Evolutionary conservation across 2,797 vertebrate species (phyloP).

Genomic region (Anolis apletophallus): DNA sequence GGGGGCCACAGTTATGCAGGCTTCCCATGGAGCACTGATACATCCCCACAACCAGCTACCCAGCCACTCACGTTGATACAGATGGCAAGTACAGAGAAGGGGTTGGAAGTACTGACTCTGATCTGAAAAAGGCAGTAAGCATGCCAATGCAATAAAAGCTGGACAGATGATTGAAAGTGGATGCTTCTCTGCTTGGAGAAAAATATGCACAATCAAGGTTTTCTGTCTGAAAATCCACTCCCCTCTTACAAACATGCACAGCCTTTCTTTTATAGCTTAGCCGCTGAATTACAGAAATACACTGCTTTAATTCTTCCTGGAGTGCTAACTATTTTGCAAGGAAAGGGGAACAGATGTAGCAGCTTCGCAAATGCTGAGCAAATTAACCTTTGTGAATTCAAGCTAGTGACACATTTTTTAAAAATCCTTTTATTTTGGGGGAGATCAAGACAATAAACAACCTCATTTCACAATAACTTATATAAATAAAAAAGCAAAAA

Average conservation of each 20-base stretch:
- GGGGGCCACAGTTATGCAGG: too few species aligned
- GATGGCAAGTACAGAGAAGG: too few species aligned
- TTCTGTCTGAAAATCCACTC: too few species aligned
- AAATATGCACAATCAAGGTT: neutral
- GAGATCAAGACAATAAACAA: conserved; percentile 49
- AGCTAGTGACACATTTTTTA: neutral
- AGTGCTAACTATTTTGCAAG: neutral
- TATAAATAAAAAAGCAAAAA: conserved; percentile 70
- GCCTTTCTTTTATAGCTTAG: neutral
- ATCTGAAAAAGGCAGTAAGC: neutral
- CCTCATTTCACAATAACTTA: conserved; percentile 50
- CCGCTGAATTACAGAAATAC: neutral
- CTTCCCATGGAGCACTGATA: neutral
- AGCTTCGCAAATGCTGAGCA: neutral
- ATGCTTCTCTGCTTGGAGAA: neutral
- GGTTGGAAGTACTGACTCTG: neutral
- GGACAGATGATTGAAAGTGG: neutral
- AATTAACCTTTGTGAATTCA: too few species aligned
- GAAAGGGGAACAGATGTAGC: neutral
- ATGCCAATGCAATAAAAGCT: too few species aligned
- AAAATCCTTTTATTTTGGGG: conserved; percentile 54
- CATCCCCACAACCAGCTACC: neutral
- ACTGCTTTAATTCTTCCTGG: neutral
- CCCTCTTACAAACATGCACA: too few species aligned
- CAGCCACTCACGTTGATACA: too few species aligned